These are phyloP conservation scores for Mythimna loreyi DNA, from an alignment of 2,888 invertebrate species.

Conservation along the genomic window DNA sequence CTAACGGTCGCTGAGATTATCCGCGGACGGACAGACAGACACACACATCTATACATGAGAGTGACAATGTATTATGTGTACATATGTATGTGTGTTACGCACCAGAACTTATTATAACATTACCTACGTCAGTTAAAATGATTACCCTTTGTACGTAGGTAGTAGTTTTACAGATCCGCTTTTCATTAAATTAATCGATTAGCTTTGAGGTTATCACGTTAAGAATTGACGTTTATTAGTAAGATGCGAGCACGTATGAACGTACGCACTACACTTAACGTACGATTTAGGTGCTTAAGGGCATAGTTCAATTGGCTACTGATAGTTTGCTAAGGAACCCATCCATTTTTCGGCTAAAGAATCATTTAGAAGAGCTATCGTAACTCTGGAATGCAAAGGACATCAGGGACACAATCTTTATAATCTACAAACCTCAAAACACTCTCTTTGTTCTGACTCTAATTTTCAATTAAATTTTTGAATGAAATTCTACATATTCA, in stretches of 20 bases:
- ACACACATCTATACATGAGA: too few species aligned
- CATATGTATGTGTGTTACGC: not conserved
- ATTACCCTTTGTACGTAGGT: slow-evolving; percentile 18
- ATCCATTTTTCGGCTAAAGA: not conserved
- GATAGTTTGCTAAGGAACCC: not conserved
- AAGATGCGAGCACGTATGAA: not conserved
- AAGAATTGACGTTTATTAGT: not conserved
- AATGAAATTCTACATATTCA: too few species aligned
- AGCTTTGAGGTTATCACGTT: slow-evolving; percentile 13
- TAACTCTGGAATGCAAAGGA: too few species aligned
- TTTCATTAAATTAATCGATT: slow-evolving; percentile 10
- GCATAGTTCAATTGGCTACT: not conserved
- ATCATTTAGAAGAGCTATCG: too few species aligned
- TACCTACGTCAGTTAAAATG: slow-evolving; percentile 39
- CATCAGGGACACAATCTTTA: too few species aligned
- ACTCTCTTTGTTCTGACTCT: too few species aligned
- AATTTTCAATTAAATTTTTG: too few species aligned
- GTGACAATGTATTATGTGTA: too few species aligned
- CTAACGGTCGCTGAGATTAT: too few species aligned
- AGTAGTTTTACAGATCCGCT: slow-evolving; percentile 13
- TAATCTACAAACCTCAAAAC: too few species aligned
- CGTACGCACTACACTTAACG: not conserved
- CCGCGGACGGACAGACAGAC: too few species aligned
- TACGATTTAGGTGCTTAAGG: not conserved
- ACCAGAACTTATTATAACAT: slow-evolving; percentile 18